phyloP scores from a whole-genome alignment of 2,113 vertebrate genomes.

The Zootoca vivipara region DNA sequence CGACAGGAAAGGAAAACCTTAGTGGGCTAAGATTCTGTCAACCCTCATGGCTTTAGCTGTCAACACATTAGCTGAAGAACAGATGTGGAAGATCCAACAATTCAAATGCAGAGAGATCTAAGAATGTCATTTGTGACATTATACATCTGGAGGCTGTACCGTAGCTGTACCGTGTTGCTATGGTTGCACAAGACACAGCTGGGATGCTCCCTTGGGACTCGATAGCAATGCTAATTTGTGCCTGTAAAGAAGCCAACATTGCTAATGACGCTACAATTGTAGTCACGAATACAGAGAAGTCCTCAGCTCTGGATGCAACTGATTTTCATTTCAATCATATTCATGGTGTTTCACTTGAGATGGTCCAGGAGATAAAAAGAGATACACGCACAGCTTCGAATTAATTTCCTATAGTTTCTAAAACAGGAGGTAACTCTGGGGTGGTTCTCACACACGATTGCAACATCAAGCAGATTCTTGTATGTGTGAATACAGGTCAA shows the following conservation, averaged over 20 bases:
- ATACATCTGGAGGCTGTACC: not conserved
- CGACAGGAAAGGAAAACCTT: rapidly evolving
- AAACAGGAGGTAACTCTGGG: not conserved
- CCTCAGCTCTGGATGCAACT: not conserved
- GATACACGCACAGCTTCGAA: not conserved
- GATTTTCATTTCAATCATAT: not conserved
- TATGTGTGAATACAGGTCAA: not conserved
- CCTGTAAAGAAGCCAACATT: not conserved
- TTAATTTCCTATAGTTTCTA: not conserved
- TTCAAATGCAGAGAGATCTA: rapidly evolving
- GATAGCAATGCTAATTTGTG: not conserved
- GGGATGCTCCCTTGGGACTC: not conserved
- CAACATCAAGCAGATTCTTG: not conserved
- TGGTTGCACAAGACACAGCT: not conserved
- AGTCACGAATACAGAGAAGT: not conserved
- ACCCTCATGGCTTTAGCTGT: not conserved
- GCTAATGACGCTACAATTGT: not conserved
- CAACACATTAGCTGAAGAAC: not conserved
- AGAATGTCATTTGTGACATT: rapidly evolving
- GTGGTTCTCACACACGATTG: not conserved
- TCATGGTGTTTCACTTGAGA: not conserved
- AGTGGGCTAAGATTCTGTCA: not conserved
- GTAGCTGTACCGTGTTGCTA: not conserved
- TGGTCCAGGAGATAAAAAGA: not conserved
- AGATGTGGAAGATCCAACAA: not conserved